phyloP scores from a whole-genome alignment of 2,797 vertebrate species.

The Sebastes hubbsi region DNA sequence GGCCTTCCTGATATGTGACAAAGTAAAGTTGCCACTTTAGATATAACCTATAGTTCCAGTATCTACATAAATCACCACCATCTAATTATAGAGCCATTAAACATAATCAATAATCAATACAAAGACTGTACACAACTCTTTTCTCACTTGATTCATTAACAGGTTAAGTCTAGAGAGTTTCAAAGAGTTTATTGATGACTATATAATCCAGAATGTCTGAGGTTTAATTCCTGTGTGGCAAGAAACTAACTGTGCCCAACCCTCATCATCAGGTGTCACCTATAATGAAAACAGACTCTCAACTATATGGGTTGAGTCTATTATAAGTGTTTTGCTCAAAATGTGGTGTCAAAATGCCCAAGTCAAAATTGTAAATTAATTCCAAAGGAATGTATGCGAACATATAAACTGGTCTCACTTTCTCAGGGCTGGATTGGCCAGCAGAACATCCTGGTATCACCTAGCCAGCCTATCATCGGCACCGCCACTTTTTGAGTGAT shows the following conservation, averaged over 20 bases:
- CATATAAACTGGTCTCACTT: constrained; percentile 25
- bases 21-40: background rate
- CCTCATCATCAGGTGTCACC: constrained; percentile 10
- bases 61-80: background rate
- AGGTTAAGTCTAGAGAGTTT: background rate
- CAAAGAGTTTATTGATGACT: background rate
- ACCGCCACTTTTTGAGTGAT: constrained; percentile 92
- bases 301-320: background rate
- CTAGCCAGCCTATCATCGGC: constrained; percentile 73
- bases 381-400: constrained; percentile 17
- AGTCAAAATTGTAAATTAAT: constrained; percentile 25
- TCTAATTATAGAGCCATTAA: background rate
- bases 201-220: background rate
- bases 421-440: constrained; percentile 43
- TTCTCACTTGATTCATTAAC: background rate
- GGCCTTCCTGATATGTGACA: background rate
- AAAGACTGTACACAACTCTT: background rate
- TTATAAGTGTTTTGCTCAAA: constrained; percentile 17
- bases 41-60: background rate
- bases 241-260: constrained; percentile 1
- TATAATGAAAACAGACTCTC: constrained; percentile 31
- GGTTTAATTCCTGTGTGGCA: constrained; percentile 38
- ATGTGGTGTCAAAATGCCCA: constrained; percentile 19
- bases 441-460: constrained; percentile 64
- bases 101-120: background rate